Percentiles rank a stretch among this genome's conserved stretches.
phyloP scores from a whole-genome alignment of 1,140 invertebrate genomes.

The Cyclina sinensis region DNA sequence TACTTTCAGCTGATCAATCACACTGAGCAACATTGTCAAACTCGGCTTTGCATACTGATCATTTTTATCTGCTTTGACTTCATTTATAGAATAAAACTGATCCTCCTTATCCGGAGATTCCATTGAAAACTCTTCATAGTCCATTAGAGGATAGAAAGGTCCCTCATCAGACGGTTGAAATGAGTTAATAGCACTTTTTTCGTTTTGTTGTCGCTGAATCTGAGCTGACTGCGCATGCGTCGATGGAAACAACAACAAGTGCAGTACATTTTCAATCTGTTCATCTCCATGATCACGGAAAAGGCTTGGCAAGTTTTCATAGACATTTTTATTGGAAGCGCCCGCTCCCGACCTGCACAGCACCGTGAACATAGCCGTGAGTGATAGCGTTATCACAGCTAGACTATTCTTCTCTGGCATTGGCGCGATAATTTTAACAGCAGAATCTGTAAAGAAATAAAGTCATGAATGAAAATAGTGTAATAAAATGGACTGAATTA shows the following conservation, averaged over 20 bases:
- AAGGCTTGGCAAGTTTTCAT: not conserved
- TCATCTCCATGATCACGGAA: not conserved
- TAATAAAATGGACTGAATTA: too few species aligned
- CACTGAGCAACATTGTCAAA: conserved; percentile 13
- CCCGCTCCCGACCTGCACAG: not conserved
- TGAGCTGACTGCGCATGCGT: not conserved
- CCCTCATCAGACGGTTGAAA: conserved; percentile 9
- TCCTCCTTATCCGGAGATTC: not conserved
- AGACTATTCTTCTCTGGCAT: not conserved
- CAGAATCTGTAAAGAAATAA: too few species aligned
- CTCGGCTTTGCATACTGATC: conserved; percentile 13
- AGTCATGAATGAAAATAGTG: too few species aligned
- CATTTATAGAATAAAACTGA: not conserved
- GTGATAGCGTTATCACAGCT: not conserved
- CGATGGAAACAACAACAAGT: not conserved
- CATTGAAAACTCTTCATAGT: conserved; percentile 17
- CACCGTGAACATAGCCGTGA: not conserved
- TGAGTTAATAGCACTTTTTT: not conserved
- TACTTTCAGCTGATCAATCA: conserved; percentile 12
- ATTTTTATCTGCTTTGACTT: not conserved
- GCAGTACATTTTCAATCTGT: not conserved
- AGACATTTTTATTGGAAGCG: not conserved
- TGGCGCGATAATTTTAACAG: too few species aligned
- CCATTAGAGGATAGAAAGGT: not conserved
- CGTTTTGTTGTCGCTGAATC: not conserved